Conservation (phyloP, 2,888 invertebrate genomes). For the Podabrus alpinus region DNA sequence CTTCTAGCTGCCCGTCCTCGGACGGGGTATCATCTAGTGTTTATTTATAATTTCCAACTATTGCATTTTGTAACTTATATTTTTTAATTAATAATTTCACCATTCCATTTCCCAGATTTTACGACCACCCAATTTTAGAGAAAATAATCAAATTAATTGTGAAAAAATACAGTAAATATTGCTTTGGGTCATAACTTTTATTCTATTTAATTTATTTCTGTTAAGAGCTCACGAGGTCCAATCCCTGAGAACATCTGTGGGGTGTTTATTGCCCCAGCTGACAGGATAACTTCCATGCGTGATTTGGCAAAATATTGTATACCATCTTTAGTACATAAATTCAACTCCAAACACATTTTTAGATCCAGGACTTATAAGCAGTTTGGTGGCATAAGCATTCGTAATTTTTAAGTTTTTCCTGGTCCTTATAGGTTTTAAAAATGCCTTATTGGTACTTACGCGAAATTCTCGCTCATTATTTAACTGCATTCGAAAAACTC, state of each 20-base stretch:
- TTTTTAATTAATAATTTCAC: too few relatives aligned
- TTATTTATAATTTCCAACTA: too few relatives aligned
- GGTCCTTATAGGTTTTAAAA: conserved; percentile 59
- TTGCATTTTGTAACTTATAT: too few relatives aligned
- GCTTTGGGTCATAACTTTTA: too few relatives aligned
- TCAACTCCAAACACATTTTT: conserved; percentile 62
- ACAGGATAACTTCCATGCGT: conserved; percentile 71
- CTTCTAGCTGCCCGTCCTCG: too few relatives aligned
- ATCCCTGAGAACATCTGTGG: conserved; percentile 44
- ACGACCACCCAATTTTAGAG: too few relatives aligned
- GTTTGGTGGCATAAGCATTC: conserved; percentile 59
- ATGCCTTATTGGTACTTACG: conserved; percentile 64
- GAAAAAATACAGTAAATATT: too few relatives aligned
- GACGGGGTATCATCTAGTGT: too few relatives aligned
- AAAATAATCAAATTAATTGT: too few relatives aligned
- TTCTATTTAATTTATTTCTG: conserved; percentile 24
- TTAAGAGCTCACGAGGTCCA: conserved; percentile 39
- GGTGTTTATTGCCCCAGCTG: conserved; percentile 74
- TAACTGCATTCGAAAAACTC: conserved; percentile 66
- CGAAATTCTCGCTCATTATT: conserved; percentile 64
- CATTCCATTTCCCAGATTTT: too few relatives aligned
- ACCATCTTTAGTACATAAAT: conserved; percentile 57
- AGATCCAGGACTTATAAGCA: conserved; percentile 59
- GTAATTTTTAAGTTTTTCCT: conserved; percentile 64
- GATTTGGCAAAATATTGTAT: conserved; percentile 58